Evolutionary conservation across 2,113 vertebrate species (phyloP), one percentile per base, ranked within the genome.

Genomic region (Labrus mixtus): DNA sequence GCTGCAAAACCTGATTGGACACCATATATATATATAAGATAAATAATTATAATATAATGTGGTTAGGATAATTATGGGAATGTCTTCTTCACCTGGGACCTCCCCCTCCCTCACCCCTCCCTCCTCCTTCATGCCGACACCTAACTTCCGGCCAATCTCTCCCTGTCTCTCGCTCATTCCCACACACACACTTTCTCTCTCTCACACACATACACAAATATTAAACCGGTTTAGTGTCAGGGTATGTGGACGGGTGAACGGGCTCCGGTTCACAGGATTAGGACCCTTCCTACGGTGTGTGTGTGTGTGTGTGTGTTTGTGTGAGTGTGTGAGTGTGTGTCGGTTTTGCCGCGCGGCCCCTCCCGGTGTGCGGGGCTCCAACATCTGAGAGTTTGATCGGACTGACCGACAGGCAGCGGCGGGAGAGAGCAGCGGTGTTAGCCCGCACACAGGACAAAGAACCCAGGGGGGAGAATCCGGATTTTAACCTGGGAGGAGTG

Each of bases 91-190:
- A 73, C 78, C 90, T 87, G 90, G 84, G 86, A 85, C 84, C 84
- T 79, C 79, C 76, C 84, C 17, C 20, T 67, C 71, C 19, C 66
- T 46, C 37, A 39, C 25, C 73, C 63, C 81, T 80, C 84, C 84
- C 85, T 67, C 46, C 76, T 79, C 54, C 63, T 43, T 12, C 16
- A 17, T 9, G 7, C 69, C 67, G 61, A 62, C 90, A 90, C 86
- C 87, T 85, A 88, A 89, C 89, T 90, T 90, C 91, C 91, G 87
- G 86, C 83, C 76, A 16, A 73, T 37, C 76, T 37, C 76, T 64
- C 73, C 22, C 76, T 17, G 66, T 13, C 60, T 10, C 60, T 41
- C 61, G 29, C 58, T 10, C 80, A 11, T 65, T 16, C 53, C 41
- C 62, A 5, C 77, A 17, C 71, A 11, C 13, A 36, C 61, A 2